These are phyloP conservation scores for Drosophila rhopaloa DNA, from an alignment of 1,140 invertebrate genomes.

Conservation along the genomic window DNA sequence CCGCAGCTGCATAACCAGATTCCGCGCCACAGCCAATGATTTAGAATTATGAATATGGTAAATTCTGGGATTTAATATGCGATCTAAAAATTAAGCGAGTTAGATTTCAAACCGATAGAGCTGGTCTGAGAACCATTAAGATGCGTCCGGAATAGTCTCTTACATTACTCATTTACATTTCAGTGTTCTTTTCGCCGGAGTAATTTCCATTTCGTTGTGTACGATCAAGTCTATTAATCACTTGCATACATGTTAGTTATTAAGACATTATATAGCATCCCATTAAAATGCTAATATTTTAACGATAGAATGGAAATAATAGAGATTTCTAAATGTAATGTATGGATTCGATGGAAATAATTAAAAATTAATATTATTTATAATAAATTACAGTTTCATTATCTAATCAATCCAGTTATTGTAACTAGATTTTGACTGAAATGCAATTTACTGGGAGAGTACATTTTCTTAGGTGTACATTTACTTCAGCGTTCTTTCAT, in stretches of 20 bases:
- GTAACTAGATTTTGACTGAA: background rate
- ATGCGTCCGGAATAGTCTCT: constrained; percentile 18
- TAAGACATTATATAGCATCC: background rate
- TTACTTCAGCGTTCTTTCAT: background rate
- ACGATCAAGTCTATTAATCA: constrained; percentile 25
- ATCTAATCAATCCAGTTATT: background rate
- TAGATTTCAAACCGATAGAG: constrained; percentile 1
- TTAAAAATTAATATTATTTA: background rate
- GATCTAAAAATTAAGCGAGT: background rate
- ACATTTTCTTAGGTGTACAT: too few species aligned
- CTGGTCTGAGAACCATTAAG: constrained; percentile 4
- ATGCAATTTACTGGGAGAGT: too few species aligned
- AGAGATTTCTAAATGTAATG: background rate
- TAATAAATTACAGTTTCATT: constrained; percentile 3
- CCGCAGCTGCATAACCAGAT: constrained; percentile 50
- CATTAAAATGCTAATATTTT: constrained; percentile 28
- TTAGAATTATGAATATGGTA: constrained; percentile 6
- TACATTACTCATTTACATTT: constrained; percentile 1
- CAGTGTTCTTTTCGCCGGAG: background rate
- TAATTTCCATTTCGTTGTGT: constrained; percentile 1
- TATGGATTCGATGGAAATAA: constrained; percentile 11
- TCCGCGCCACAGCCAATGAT: background rate
- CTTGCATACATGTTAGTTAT: background rate
- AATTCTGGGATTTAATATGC: background rate
- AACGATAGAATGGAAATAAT: constrained; percentile 2